Evolutionary conservation across 2,113 vertebrate genomes (phyloP).

Genomic region (Ovibos moschatus): DNA sequence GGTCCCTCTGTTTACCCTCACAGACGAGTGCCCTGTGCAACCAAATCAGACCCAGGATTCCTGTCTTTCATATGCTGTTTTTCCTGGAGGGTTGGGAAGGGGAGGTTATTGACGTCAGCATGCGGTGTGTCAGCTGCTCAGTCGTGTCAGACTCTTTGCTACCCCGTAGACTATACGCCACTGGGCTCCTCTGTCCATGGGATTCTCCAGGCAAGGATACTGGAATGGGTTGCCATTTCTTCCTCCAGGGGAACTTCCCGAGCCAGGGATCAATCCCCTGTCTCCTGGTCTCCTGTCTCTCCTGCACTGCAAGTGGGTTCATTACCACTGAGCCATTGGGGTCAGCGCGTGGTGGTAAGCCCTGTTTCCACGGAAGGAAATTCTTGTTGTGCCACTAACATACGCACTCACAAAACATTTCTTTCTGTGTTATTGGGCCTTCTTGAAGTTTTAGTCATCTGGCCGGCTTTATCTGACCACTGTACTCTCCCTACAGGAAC

Average conservation of each 20-base stretch:
- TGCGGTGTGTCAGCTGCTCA: background rate
- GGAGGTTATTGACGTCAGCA: background rate
- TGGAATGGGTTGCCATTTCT: background rate
- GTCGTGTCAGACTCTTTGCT: background rate
- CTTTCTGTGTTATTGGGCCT: background rate
- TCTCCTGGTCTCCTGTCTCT: background rate
- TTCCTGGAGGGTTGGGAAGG: background rate
- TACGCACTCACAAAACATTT: background rate
- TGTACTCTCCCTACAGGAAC: background rate
- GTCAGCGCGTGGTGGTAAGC: background rate
- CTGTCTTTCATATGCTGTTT: background rate
- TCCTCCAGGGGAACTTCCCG: background rate
- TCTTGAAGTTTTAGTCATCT: background rate
- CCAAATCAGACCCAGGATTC: background rate
- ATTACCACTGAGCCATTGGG: background rate
- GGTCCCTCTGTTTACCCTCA: background rate
- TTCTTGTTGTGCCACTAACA: background rate
- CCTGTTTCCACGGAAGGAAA: background rate
- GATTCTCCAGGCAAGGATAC: background rate
- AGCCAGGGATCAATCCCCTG: background rate
- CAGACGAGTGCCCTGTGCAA: background rate
- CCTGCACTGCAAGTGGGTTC: background rate
- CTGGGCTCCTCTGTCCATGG: background rate
- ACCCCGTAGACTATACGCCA: background rate
- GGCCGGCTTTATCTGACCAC: background rate